Evolutionary conservation across 2,797 vertebrate genomes (phyloP).

Genomic region (Staurois parvus): DNA sequence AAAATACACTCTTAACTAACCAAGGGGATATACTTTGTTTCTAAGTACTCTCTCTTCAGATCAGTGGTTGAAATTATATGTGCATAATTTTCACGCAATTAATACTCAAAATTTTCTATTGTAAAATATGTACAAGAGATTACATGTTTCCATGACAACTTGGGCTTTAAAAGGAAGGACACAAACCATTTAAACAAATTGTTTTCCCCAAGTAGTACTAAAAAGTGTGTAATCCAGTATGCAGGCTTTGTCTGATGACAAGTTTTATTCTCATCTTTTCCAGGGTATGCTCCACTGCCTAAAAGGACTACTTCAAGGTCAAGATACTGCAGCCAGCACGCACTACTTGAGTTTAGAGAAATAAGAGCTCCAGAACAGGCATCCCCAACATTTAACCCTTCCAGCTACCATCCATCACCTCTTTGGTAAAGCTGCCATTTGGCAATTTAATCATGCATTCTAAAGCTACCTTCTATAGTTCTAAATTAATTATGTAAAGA

Average conservation of each 20-base stretch:
- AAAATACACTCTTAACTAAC: too few relatives aligned
- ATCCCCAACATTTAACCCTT: not conserved
- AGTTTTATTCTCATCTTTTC: conserved; percentile 33
- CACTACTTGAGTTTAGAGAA: not conserved
- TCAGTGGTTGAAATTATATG: too few relatives aligned
- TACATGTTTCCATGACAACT: conserved; percentile 20
- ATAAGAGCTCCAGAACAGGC: not conserved
- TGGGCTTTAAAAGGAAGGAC: conserved; percentile 25
- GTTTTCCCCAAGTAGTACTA: conserved; percentile 12
- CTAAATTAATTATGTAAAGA: too few relatives aligned
- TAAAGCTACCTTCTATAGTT: not conserved
- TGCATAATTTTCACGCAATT: not conserved
- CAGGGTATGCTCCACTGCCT: conserved; percentile 29
- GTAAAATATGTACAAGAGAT: conserved; percentile 21
- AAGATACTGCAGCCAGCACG: conserved; percentile 8
- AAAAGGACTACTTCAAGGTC: conserved; percentile 50
- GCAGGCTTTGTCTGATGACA: conserved; percentile 33
- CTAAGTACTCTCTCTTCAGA: too few relatives aligned
- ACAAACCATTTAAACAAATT: conserved; percentile 25
- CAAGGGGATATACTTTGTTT: too few relatives aligned
- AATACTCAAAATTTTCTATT: not conserved
- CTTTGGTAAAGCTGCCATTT: not conserved
- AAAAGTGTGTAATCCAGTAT: conserved; percentile 24
- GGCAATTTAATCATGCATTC: too few relatives aligned
- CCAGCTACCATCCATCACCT: not conserved